Evolutionary conservation across 1,140 invertebrate genomes (phyloP), one percentile per base, ranked within the genome.

Genomic region (Rhopalosiphum padi): DNA sequence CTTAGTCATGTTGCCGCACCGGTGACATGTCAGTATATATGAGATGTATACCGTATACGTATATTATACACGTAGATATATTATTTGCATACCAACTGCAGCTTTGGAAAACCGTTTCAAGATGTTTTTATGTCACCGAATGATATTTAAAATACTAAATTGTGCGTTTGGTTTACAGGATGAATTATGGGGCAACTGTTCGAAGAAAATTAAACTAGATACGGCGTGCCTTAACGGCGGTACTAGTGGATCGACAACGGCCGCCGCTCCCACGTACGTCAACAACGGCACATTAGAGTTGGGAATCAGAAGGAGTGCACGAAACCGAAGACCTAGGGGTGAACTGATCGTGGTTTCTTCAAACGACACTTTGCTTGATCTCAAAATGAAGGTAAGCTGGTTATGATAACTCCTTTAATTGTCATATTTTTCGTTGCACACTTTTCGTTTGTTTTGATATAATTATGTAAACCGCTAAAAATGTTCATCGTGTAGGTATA

Each of bases 201-300:
- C 91, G 37, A 93, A 93, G 35, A 93, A 93, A 93, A 86, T 93
- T 23, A 93, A 93, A 93, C 48, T 86, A 9, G 82, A 93, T 51
- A 15, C n/a, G 60, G 22, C 35, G 11, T 35, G 30, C 30, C 21
- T 41, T n/a, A 86, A 86, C 48, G 82, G 48, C 30, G 68, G 41
- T 18, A 22, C 30, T 11, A 46, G 68, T 25, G 22, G n/a, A n/a
- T 23, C 82, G 1, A 48, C 53, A 21, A 30, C 41, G 37, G 37
- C 37, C 53, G 8, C 35, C 35, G 15, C 48, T 43, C 82, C 91
- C 9, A 53, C 82, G 30, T 37, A 93, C 8, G 48, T 35, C 15
- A 77, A 48, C 46, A 83, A 92, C n/a, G 43, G 35, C 21, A 22
- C 43, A 35, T 25, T 35, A 25, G 91, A 93, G n/a, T 86, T 37